phyloP scores from a whole-genome alignment of 1,140 invertebrate species.

The Anastrepha obliqua region DNA sequence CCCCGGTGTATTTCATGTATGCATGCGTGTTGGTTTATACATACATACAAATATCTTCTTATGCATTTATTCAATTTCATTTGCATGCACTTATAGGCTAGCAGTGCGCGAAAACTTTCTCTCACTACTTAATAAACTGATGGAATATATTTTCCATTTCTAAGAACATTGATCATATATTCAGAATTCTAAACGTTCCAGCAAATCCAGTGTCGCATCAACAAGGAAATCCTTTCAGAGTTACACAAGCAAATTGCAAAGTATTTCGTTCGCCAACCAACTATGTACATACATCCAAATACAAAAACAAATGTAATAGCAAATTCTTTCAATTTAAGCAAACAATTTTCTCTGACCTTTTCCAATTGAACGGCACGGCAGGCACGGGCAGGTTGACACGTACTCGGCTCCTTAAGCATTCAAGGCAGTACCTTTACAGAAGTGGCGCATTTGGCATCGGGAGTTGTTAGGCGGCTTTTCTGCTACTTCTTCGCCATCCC shows the following conservation, averaged over 20 bases:
- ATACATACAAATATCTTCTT: background rate
- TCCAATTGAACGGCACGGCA: background rate
- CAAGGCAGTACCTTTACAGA: background rate
- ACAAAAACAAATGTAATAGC: background rate
- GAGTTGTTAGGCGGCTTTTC: background rate
- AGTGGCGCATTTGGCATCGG: background rate
- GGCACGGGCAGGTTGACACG: background rate
- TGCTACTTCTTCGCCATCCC: no score
- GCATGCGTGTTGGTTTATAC: background rate
- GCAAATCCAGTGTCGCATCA: background rate
- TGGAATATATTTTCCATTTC: background rate
- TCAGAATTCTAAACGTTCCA: background rate
- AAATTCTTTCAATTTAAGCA: background rate
- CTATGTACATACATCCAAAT: background rate
- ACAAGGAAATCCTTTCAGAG: conserved; percentile 47
- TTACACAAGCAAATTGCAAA: conserved; percentile 9
- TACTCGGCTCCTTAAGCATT: background rate
- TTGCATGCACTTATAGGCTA: background rate
- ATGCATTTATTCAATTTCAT: conserved; percentile 9
- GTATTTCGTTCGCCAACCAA: background rate
- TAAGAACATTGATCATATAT: background rate
- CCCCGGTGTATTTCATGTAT: no score
- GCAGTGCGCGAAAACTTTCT: background rate
- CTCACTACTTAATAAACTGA: conserved; percentile 3
- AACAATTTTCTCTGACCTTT: conserved; percentile 36